phyloP scores from a whole-genome alignment of 92 coral and sea anemone genomes.

The Porites divaricata region DNA sequence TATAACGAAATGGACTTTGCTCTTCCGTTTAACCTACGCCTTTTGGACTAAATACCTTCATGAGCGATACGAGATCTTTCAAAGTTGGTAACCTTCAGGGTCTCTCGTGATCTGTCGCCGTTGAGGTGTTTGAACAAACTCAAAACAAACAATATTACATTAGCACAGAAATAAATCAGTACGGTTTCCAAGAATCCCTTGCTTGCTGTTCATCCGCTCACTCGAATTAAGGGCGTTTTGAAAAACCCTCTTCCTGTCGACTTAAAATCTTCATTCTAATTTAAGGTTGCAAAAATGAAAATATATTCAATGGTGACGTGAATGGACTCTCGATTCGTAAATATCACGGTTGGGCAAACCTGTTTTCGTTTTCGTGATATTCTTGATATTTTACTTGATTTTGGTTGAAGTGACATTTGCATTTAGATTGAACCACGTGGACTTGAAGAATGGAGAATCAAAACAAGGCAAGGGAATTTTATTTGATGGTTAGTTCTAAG shows the following conservation, averaged over 20 bases:
- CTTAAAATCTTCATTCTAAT: background rate
- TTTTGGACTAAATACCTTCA: no score
- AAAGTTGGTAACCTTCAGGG: background rate
- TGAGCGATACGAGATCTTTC: background rate
- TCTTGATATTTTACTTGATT: background rate
- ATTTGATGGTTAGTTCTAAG: no score
- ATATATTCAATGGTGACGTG: background rate
- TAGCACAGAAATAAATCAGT: background rate
- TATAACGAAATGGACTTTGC: background rate
- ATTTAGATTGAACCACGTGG: no score
- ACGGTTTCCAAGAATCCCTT: background rate
- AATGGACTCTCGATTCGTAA: background rate
- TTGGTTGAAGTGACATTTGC: no score
- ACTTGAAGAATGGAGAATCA: no score
- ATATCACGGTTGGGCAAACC: background rate
- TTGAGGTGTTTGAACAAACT: background rate
- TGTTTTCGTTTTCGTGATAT: conserved; percentile 5
- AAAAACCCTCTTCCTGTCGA: background rate
- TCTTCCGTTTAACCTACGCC: background rate
- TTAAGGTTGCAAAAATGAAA: background rate
- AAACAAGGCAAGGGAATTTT: no score
- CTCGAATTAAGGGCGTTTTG: background rate
- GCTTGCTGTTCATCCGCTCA: background rate
- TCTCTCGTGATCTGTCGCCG: background rate
- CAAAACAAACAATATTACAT: background rate